Base-by-base conservation (phyloP, 2,888 invertebrate genomes). In the Dynastes tityus region DNA sequence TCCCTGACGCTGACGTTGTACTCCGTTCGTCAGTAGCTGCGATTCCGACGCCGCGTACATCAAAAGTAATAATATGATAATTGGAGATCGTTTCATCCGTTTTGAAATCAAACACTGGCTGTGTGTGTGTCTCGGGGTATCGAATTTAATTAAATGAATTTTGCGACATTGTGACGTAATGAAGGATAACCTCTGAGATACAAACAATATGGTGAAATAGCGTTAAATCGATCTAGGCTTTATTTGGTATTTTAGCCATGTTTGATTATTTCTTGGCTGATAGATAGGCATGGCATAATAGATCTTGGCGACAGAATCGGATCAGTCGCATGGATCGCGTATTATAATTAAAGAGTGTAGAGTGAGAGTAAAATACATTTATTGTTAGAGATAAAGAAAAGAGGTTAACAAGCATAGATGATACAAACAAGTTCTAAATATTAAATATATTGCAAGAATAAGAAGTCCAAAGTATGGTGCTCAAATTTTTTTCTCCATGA, bases 11-110 rank as follows among this genome's bases (percentile, higher is more conserved):
- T 51, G 27, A 4, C 22, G 67, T 22, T 51, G 29, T 51, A 68
- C 11, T 51, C 51, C 68, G 51, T 68, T 68, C 68, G 68, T 68
- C 51, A 68, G 63, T 29, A 22, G 55, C 22, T 58, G 55, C 55
- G 9, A 58, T 8, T 27, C 68, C 68, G 49, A 29, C 58, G 55
- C 55, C 13, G 37, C 40, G 45, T 45, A 73, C 73, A 73, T 73
- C 73, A 73, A 73, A 73, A 73, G 73, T 73, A 73, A 73, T 73
- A 73, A 73, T 73, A 73, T 73, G 73, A 73, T 73, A 73, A 73
- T 73, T 73, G 73, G 58, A 58, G 73, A 73, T 55, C 73, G 73
- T 58, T 73, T 73, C 58, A 58, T 40, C 58, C 73, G 73, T 73
- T 73, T 73, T 73, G 73, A 73, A 73, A 73, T 73, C 58, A 73